Evolutionary conservation across 2,888 invertebrate genomes (phyloP), one percentile per base, ranked within the genome.

Genomic region (Platynereis dumerilii): DNA sequence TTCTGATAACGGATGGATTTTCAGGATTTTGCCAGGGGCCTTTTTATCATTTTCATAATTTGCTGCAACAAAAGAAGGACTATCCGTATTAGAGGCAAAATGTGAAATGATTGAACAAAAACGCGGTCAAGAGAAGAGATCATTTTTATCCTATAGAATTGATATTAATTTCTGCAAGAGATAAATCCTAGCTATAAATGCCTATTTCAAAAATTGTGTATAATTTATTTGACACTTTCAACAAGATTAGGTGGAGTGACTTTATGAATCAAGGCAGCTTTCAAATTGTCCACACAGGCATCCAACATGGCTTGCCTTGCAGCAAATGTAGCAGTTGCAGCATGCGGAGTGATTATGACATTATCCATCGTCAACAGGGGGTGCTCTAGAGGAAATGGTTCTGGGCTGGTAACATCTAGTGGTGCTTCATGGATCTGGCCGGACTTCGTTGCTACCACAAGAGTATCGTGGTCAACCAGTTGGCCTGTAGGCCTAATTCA

Each of bases 381-480:
- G 55, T 74, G 74, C 5, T 58, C 64, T 10, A n/a, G 27, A 12
- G 72, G 72, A 29, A 71, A 57, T 5, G 72, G 72, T 56, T 74
- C 74, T 3, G 74, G 74, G 27, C 72, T 61, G 0, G 74, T 74
- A n/a, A 74, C 74, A 61, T 74, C 74, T 20, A 74, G 58, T 7
- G 70, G 72, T 20, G 74, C 74, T 12, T 53, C 70, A 26, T 34
- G 55, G 42, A 75, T 72, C 22, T 66, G 45, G 15, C 59, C 62
- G 15, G 54, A 42, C 12, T 28, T 34, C 48, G 75, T 58, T 1
- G 73, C 74, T 7, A 60, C 57, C 2, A 72, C 56, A 42, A 74
- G 65, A 10, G 68, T 72, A 44, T 74, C 72, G 12, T 69, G 67
- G 61, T 74, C 61, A 7, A 74, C 64, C 3, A 74, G 59, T 65